phyloP scores from a whole-genome alignment of 2,888 invertebrate species.

The Rosalia funebris region DNA sequence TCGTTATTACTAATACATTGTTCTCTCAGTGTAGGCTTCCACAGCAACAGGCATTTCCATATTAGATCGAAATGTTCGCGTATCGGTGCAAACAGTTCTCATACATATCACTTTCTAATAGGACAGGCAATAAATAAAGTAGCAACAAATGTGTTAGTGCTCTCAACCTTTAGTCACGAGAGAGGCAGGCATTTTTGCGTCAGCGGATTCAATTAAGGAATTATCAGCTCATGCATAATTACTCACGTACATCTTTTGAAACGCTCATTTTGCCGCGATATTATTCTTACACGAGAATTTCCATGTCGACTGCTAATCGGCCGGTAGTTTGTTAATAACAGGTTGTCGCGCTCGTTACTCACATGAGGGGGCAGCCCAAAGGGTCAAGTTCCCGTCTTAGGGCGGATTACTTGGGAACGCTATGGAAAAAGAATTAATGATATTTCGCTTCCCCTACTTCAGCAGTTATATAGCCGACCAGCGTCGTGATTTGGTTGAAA shows the following conservation, averaged over 20 bases:
- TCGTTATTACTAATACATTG: no score
- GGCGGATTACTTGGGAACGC: neutral
- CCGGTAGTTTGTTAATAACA: constrained; percentile 9
- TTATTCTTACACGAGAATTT: constrained; percentile 8
- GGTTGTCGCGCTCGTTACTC: constrained; percentile 10
- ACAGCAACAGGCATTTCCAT: constrained; percentile 34
- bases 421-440: neutral
- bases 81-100: constrained; percentile 45
- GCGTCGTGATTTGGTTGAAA: no score
- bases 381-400: neutral
- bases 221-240: constrained; percentile 49
- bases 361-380: constrained; percentile 7
- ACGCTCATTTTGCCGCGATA: constrained; percentile 33
- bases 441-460: no score
- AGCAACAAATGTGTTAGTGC: constrained; percentile 49
- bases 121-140: constrained; percentile 54
- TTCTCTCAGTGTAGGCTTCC: neutral
- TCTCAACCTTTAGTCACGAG: constrained; percentile 48
- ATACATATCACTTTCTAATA: constrained; percentile 58
- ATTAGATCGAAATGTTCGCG: constrained; percentile 37
- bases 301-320: constrained; percentile 14
- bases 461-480: no score
- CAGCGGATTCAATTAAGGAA: constrained; percentile 47
- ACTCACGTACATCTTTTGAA: constrained; percentile 40
- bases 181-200: constrained; percentile 42